These are phyloP conservation scores for Henricia sp. DNA, from an alignment of 53 echinoderm and acorn worm genomes.

Conservation along the genomic window DNA sequence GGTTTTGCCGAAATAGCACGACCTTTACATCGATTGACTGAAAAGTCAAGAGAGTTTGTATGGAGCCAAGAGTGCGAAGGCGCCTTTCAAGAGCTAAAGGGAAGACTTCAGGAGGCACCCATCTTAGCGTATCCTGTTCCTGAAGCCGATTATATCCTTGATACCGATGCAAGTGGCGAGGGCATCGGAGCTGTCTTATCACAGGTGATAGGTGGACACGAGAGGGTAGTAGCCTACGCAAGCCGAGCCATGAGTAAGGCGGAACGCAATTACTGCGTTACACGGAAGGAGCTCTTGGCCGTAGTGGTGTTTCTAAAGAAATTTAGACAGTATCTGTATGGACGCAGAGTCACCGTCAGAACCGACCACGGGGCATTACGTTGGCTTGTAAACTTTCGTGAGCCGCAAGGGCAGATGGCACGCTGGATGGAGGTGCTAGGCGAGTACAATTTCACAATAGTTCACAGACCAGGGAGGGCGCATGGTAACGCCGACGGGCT, in stretches of 20 bases:
- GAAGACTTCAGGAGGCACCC: not conserved
- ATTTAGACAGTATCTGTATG: slow-evolving; percentile 14
- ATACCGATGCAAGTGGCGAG: slow-evolving; percentile 30
- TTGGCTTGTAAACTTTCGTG: slow-evolving; percentile 5
- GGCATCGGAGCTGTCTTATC: slow-evolving; percentile 35
- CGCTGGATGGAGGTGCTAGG: not conserved
- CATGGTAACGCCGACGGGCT: no score
- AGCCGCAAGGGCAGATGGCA: not conserved
- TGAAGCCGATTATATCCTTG: slow-evolving; percentile 4
- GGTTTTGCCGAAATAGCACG: slow-evolving; percentile 25
- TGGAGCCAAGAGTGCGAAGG: slow-evolving; percentile 1
- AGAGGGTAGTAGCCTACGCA: slow-evolving; percentile 9
- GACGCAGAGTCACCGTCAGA: not conserved
- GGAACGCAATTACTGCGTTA: slow-evolving; percentile 20
- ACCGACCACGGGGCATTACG: not conserved
- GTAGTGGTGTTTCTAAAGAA: slow-evolving; percentile 24
- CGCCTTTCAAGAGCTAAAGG: slow-evolving; percentile 30
- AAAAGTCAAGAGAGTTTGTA: not conserved
- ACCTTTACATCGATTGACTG: slow-evolving; percentile 20
- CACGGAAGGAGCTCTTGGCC: not conserved
- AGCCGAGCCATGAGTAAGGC: not conserved
- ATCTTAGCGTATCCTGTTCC: slow-evolving; percentile 1
- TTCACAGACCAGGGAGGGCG: no score
- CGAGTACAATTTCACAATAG: no score
- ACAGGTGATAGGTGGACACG: slow-evolving; percentile 13